A percentile compares a stretch with the other conserved stretches of the same genome.
Evolutionary conservation across 2,888 invertebrate species (phyloP).

Genomic region (Drosophila nr. fundita): DNA sequence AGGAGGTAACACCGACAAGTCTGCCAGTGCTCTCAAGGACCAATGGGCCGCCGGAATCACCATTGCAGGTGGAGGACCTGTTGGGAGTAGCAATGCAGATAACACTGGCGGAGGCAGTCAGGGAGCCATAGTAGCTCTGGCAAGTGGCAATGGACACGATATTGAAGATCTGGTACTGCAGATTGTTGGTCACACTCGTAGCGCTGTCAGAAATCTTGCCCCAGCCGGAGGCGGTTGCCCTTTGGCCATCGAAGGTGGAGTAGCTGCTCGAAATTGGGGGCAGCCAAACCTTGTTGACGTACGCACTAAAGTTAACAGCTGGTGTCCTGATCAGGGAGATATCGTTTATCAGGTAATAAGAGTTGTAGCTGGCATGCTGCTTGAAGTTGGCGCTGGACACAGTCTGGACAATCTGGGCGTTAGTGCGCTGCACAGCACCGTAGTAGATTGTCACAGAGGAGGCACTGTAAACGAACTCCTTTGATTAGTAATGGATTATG

Average conservation of each 20-base stretch:
- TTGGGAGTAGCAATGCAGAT: slow-evolving; percentile 74
- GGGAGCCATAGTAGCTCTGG: slow-evolving; percentile 53
- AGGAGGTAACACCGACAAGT: slow-evolving; percentile 77
- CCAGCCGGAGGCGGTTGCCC: slow-evolving; percentile 85
- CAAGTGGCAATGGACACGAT: slow-evolving; percentile 81
- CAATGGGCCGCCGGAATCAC: slow-evolving; percentile 83
- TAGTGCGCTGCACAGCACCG: slow-evolving; percentile 74
- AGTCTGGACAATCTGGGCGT: slow-evolving; percentile 62
- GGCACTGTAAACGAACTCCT: slow-evolving; percentile 54
- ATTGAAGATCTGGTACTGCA: slow-evolving; percentile 77
- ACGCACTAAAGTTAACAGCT: slow-evolving; percentile 32
- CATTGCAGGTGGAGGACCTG: slow-evolving; percentile 71
- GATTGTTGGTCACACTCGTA: slow-evolving; percentile 61
- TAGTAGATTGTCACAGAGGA: slow-evolving; percentile 60
- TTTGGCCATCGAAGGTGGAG: slow-evolving; percentile 75
- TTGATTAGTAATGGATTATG: background rate
- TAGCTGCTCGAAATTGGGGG: slow-evolving; percentile 61
- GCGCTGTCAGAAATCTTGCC: slow-evolving; percentile 79
- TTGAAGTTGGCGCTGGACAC: slow-evolving; percentile 68
- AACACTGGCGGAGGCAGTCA: slow-evolving; percentile 36
- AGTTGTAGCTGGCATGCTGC: slow-evolving; percentile 83
- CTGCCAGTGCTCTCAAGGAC: slow-evolving; percentile 31
- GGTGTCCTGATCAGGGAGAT: slow-evolving; percentile 76
- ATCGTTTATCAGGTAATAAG: slow-evolving; percentile 66
- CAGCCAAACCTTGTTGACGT: slow-evolving; percentile 53